Conservation (phyloP, 1,140 invertebrate species). For the Trissolcus basalis region DNA sequence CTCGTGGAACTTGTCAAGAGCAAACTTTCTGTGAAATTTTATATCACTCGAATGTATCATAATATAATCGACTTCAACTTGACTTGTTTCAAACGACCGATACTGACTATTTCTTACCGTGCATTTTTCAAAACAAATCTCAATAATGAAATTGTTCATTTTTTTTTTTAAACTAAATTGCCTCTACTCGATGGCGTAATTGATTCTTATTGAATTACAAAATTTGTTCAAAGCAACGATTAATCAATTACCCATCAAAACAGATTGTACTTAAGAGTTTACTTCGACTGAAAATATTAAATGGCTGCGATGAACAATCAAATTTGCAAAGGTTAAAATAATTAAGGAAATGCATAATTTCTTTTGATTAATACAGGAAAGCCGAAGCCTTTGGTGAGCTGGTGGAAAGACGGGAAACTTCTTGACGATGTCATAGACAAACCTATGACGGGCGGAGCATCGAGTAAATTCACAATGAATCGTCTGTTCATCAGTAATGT, state of each 20-base stretch:
- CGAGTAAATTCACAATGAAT: conserved; percentile 80
- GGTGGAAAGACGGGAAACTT: conserved; percentile 85
- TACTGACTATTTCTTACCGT: too few species aligned
- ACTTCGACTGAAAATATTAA: conserved; percentile 10
- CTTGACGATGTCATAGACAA: conserved; percentile 82
- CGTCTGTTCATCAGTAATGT: conserved; percentile 81
- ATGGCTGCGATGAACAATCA: neutral
- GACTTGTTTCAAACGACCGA: neutral
- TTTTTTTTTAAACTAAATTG: too few species aligned
- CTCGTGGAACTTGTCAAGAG: neutral
- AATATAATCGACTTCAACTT: neutral
- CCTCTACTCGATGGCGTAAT: too few species aligned
- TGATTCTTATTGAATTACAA: too few species aligned
- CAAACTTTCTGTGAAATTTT: conserved; percentile 1
- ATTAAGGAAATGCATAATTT: conserved; percentile 46
- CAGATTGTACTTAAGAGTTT: too few species aligned
- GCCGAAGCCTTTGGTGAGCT: conserved; percentile 84
- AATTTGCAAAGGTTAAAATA: conserved; percentile 6
- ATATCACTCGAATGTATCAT: conserved; percentile 3
- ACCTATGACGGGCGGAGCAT: conserved; percentile 75
- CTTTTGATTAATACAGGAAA: conserved; percentile 76
- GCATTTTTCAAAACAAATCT: too few species aligned
- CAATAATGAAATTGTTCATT: too few species aligned
- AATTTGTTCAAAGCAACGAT: too few species aligned
- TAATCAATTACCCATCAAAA: too few species aligned